These are phyloP conservation scores for Crax fasciolata DNA, from an alignment of 2,797 vertebrate genomes.

Conservation along the genomic window DNA sequence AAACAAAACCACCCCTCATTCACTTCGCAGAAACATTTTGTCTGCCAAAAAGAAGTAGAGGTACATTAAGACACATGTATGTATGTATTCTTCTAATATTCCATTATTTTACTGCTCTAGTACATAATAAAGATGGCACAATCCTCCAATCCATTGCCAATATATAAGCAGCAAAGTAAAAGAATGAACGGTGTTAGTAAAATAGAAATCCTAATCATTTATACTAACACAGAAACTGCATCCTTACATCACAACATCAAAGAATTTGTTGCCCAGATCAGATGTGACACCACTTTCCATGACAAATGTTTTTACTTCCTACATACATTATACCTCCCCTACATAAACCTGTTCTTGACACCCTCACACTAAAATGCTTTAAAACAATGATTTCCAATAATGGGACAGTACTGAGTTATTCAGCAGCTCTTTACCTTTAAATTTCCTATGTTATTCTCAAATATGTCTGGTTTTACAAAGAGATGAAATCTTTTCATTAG, in stretches of 20 bases:
- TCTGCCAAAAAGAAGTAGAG: neutral
- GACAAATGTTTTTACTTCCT: neutral
- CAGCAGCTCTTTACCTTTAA: neutral
- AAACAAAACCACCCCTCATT: neutral
- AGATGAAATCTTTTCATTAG: neutral
- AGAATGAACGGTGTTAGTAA: neutral
- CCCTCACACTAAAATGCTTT: neutral
- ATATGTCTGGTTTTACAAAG: neutral
- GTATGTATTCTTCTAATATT: neutral
- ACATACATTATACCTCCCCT: neutral
- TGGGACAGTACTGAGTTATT: neutral
- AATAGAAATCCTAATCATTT: neutral
- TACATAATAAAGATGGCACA: neutral
- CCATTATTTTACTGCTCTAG: neutral
- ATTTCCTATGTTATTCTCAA: neutral
- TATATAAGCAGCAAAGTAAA: neutral
- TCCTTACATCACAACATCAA: neutral
- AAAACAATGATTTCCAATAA: neutral
- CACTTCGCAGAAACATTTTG: neutral
- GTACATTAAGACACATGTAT: rapidly evolving
- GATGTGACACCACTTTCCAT: neutral
- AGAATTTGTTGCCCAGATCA: neutral
- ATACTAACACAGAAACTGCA: neutral
- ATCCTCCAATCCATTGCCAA: neutral
- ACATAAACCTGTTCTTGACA: neutral